Base-by-base conservation (phyloP, 30 jellyfish, hydroid and myxozoan species). In the Aurelia sp. region DNA sequence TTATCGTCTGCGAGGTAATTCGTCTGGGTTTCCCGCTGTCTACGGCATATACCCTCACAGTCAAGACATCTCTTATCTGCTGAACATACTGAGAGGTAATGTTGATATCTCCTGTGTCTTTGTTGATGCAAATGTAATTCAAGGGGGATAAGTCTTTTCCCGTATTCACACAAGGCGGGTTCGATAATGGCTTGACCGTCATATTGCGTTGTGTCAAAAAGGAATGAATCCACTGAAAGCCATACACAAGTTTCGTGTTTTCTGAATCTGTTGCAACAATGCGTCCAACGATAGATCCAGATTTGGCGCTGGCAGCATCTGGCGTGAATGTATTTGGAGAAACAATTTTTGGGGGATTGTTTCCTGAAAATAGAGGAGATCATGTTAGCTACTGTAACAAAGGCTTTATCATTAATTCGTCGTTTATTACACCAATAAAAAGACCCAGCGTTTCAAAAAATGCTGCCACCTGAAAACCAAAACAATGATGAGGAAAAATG, bases 1-100 rank as follows among this genome's bases (percentile, higher is more conserved):
- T 62, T 47, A 84, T 71, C 20, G 27, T 44, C 57, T 52, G 52
- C 23, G 58, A 30, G 66, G 63, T 47, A 44, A 22, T 20, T 63
- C 86, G 71, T 40, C 84, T 84, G 16, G 93, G 93, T 21, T n/a
- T 71, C 30, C 93, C 93, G 41, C 66, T 62, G 33, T 84, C 93
- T 13, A 73, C 40, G 0, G 58, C 93, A 48, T 41, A 72, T 11
- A 71, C 93, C 22, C 55, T 62, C 10, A 84, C 74, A 33, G 65
- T 61, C 27, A 84, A 59, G 8, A 65, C 74, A 35, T 84, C 93
- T 61, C 82, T 75, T 11, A 19, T 22, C 16, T 69, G 48, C n/a
- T 73, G 80, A 11, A 63, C 50, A 51, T 71, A 84, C 41, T 84
- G 22, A 20, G 93, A 59, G 27, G 87, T 72, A 4, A 31, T 73